Evolutionary conservation across 2,113 vertebrate species (phyloP).

Genomic region (Nesoenas mayeri): DNA sequence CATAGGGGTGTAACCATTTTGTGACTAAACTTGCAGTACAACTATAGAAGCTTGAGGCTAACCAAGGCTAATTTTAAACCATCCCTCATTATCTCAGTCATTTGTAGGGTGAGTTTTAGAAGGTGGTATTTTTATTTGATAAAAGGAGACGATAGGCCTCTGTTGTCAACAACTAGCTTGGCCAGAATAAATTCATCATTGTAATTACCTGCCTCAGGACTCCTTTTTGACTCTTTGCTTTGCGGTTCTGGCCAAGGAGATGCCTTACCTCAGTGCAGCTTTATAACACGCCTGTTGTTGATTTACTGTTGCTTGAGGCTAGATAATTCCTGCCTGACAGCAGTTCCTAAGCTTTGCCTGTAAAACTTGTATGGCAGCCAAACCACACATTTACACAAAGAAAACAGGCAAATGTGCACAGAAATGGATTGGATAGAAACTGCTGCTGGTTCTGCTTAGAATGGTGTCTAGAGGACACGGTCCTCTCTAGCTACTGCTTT

Average conservation of each 20-base stretch:
- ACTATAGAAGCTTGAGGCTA: neutral
- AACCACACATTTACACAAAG: neutral
- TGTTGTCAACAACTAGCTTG: neutral
- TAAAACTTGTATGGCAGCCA: neutral
- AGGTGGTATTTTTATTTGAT: neutral
- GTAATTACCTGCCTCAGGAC: slow-evolving; percentile 33
- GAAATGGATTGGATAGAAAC: neutral
- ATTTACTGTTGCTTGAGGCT: slow-evolving; percentile 36
- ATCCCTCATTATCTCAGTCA: neutral
- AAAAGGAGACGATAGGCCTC: neutral
- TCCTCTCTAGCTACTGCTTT: neutral
- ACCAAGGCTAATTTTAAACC: neutral
- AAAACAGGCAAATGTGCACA: neutral
- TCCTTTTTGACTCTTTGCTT: neutral
- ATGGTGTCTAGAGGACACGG: neutral
- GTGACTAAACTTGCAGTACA: neutral
- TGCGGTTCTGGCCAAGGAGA: slow-evolving; percentile 1
- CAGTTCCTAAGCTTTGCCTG: slow-evolving; percentile 1
- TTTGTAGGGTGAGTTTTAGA: slow-evolving; percentile 19
- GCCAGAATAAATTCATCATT: neutral
- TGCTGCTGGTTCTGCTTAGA: neutral
- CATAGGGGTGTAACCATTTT: neutral
- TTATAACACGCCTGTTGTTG: neutral
- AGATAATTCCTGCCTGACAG: slow-evolving; percentile 52
- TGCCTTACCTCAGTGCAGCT: slow-evolving; percentile 28